Evolutionary conservation across 2,888 invertebrate species (phyloP), one percentile per base, ranked within the genome.

Genomic region (Rhogogaster chlorosoma): DNA sequence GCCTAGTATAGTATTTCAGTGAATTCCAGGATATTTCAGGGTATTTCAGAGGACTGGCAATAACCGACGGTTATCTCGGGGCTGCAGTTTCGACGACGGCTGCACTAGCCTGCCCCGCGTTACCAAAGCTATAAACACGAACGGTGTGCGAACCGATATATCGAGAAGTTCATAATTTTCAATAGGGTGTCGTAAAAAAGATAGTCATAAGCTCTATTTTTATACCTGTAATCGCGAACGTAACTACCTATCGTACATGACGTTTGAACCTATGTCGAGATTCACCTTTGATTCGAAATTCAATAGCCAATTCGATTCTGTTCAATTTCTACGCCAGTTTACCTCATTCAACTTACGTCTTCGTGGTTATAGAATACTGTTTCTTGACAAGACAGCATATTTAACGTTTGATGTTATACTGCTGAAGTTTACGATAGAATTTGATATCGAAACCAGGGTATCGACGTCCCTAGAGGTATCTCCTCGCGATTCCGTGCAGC

Each of bases 131-230:
- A 87, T 89, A 89, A 90, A 90, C 88, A 89, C 87, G 88, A 88
- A 87, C 88, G 88, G 88, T 87, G 88, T 89, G 90, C 88, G 89
- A 89, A 90, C 88, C 89, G 88, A 88, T 88, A 88, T 87, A 88
- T 85, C 86, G 85, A 64, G 80, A 86, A 87, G 83, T 87, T 88
- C 87, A 87, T 87, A 86, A 86, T 88, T 88, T 88, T 88, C 88
- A 88, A 89, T 87, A 86, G 87, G 61, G 85, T 86, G 87, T 87
- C 89, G 86, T 87, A 87, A 86, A 87, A 87, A 86, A 86, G 87
- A 86, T 89, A 88, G 83, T 87, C 61, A 26, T 67, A 12, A 80
- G 22, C 61, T 80, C 22, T 36, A 0, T 80, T 80, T 80, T 75
- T 45, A 75, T 45, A 26, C 75, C 32, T 32, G 29, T 32, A 57